These are phyloP conservation scores for Xiphias gladius DNA, from an alignment of 2,113 vertebrate genomes.

Conservation along the genomic window DNA sequence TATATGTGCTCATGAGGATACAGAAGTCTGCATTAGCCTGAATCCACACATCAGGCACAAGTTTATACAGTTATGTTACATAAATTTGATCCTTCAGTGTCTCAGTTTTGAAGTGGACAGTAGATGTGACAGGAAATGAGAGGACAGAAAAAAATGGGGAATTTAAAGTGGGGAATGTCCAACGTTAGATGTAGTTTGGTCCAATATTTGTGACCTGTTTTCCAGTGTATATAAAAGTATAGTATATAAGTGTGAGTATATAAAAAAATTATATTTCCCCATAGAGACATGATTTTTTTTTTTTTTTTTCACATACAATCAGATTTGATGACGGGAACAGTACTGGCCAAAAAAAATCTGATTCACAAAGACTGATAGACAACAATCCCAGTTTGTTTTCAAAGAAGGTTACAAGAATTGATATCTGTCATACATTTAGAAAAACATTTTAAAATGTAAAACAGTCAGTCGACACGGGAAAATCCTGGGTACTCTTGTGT, in stretches of 20 bases:
- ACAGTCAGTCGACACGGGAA: no score
- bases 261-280: neutral
- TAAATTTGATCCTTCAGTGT: neutral
- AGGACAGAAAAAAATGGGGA: neutral
- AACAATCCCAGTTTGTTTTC: neutral
- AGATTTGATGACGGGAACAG: no score
- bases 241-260: no score
- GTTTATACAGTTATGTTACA: neutral
- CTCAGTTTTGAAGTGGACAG: neutral
- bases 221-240: neutral
- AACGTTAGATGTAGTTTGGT: neutral
- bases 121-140: neutral
- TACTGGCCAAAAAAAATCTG: neutral
- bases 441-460: no score
- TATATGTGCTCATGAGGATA: neutral
- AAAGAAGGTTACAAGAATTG: no score
- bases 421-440: neutral
- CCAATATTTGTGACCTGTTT: neutral
- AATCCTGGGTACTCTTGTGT: no score
- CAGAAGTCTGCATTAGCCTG: neutral
- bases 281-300: no score
- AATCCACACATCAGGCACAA: neutral
- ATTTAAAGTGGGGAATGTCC: neutral
- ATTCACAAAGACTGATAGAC: neutral
- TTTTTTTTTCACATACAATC: no score